Base-by-base conservation (phyloP, 2,888 invertebrate genomes). In the Dasysyrphus tricinctus region DNA sequence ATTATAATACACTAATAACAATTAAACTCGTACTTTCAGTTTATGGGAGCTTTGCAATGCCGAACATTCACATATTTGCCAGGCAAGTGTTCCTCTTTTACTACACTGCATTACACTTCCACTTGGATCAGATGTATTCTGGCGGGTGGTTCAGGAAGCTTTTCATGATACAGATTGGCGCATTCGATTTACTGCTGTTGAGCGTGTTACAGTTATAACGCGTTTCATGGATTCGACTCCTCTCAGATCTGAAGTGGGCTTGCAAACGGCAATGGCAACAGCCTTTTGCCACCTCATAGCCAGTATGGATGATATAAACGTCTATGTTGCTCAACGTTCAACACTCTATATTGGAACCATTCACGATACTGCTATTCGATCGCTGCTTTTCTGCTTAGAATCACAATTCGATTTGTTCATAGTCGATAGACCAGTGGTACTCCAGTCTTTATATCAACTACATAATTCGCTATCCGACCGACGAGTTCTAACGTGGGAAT, bases 401-500 rank as follows among this genome's bases (percentile, higher is more conserved):
- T 97, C 97, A 0, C 99, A 99, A 93, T 99, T 99, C 93, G 99
- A 99, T 94, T 95, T 97, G 83, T 98, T 99, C 87, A 98, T 99
- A 83, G 96, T 97, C 81, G 99, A 99, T 93, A 95, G 99, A 51
- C 98, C 99, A 0, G 97, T 99, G 95, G 97, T 99, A 39, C 94
- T 99, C 51, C 98, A 99, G 92, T 97, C 98, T 2, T 94, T 99
- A 73, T 98, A 98, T 92, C 97, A 99, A 91, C 94, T 99, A 7
- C 97, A 98, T 91, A 98, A 98, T 91, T 96, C 97, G 3, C 94
- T 99, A 39, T 97, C 97, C 89, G 97, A 98, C 92, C 94, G 98
- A 59, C 95, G 95, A 90, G 97, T 99, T 80, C 94, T 99, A 16
- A 96, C 96, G 0, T 99, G 99, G 99, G 98, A 99, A 88, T 99